Evolutionary conservation across 2,113 vertebrate species (phyloP).

Genomic region (Oncorhynchus nerka): DNA sequence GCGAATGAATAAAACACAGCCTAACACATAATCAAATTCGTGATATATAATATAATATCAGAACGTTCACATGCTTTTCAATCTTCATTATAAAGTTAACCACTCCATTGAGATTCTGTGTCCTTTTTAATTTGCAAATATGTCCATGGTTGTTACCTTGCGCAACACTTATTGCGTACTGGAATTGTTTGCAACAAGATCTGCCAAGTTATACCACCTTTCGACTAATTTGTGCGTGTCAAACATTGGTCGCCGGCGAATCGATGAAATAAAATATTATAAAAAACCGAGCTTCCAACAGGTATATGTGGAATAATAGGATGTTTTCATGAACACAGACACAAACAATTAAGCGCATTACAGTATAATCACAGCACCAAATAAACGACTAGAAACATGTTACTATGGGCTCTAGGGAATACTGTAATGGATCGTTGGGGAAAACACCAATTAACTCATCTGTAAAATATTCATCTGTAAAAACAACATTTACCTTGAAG

Average conservation of each 20-base stretch:
- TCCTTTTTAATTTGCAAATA: neutral
- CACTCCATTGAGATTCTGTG: neutral
- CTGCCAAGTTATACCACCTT: constrained; percentile 12
- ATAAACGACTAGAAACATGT: constrained; percentile 9
- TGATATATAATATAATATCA: constrained; percentile 2
- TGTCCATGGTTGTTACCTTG: neutral
- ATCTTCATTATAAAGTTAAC: neutral
- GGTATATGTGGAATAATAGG: constrained; percentile 43
- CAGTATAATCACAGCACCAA: constrained; percentile 6
- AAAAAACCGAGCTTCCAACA: constrained; percentile 33
- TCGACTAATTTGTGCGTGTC: constrained; percentile 39
- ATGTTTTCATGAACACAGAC: constrained; percentile 31
- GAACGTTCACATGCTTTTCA: neutral
- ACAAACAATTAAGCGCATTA: constrained; percentile 1
- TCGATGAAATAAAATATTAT: constrained; percentile 38
- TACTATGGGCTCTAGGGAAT: constrained; percentile 10
- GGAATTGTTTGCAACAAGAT: constrained; percentile 13
- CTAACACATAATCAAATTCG: constrained; percentile 19
- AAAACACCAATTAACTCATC: constrained; percentile 37
- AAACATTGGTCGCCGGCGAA: constrained; percentile 18
- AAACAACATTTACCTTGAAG: constrained; percentile 56
- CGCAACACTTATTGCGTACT: constrained; percentile 40
- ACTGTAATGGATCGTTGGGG: constrained; percentile 19
- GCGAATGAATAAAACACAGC: neutral
- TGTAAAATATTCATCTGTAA: constrained; percentile 25